A percentile compares a stretch with the other conserved stretches of the same genome.
phyloP scores from a whole-genome alignment of 1,140 invertebrate species.

The Drosophila grimshawi region DNA sequence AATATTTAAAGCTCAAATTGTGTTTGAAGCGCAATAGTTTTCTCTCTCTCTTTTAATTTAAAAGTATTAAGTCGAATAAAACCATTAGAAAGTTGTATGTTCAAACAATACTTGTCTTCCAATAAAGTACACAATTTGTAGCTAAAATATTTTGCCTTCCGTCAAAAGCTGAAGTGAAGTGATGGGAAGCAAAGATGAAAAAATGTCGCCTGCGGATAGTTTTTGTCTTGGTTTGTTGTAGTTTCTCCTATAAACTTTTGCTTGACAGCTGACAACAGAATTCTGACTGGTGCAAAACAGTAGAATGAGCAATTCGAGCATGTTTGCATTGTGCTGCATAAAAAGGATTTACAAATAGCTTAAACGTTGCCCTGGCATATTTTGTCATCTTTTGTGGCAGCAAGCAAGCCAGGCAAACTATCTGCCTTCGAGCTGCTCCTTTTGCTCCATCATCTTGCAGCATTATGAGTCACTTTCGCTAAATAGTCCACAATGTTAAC shows the following conservation, averaged over 20 bases:
- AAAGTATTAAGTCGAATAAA: too few species aligned
- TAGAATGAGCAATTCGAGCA: neutral
- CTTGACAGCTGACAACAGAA: conserved; percentile 24
- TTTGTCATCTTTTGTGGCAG: conserved; percentile 40
- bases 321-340: conserved; percentile 19
- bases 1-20: too few species aligned
- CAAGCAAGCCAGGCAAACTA: conserved; percentile 18
- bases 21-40: too few species aligned
- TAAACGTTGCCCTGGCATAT: conserved; percentile 23
- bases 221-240: conserved; percentile 17
- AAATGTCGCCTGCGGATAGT: conserved; percentile 15
- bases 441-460: neutral
- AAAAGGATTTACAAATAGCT: conserved; percentile 34
- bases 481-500: neutral
- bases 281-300: conserved; percentile 1
- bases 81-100: too few species aligned
- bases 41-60: too few species aligned
- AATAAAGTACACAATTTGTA: neutral
- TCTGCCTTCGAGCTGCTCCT: conserved; percentile 11
- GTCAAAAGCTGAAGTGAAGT: neutral
- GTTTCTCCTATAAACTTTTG: conserved; percentile 21
- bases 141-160: conserved; percentile 1
- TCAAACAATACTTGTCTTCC: too few species aligned
- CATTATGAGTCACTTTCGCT: neutral
- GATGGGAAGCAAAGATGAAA: neutral